These are phyloP conservation scores for Clavelina lepadiformis DNA, from an alignment of 23 tunicate genomes.

Conservation along the genomic window DNA sequence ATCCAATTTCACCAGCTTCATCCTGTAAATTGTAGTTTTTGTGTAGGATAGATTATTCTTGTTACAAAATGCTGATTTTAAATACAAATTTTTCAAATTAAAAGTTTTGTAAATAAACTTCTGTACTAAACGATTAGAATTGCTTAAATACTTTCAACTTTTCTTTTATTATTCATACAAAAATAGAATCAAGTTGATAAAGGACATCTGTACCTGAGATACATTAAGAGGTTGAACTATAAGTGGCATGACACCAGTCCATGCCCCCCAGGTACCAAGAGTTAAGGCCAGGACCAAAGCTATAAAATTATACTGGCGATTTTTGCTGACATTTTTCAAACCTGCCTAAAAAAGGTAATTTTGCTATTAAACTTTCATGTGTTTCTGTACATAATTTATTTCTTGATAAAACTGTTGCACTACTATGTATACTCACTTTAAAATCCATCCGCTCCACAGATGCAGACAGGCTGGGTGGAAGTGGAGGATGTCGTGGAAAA, in stretches of 20 bases:
- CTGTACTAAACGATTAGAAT: too few relatives aligned
- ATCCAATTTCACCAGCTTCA: slow-evolving; percentile 54
- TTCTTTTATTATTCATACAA: neutral
- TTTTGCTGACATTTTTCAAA: slow-evolving; percentile 23
- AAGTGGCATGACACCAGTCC: slow-evolving; percentile 85
- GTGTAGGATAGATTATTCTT: too few relatives aligned
- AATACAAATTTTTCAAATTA: too few relatives aligned
- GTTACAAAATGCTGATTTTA: too few relatives aligned
- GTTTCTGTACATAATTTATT: too few relatives aligned
- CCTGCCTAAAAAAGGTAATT: slow-evolving; percentile 77
- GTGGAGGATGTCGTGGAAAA: slow-evolving; percentile 46
- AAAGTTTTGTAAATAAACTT: too few relatives aligned
- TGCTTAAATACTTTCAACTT: too few relatives aligned
- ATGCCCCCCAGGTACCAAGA: slow-evolving; percentile 63
- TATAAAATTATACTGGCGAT: slow-evolving; percentile 43
- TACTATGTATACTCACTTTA: slow-evolving; percentile 27
- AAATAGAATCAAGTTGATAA: neutral
- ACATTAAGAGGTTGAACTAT: slow-evolving; percentile 43
- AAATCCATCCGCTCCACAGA: slow-evolving; percentile 38
- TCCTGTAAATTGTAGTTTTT: too few relatives aligned
- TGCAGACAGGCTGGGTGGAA: slow-evolving; percentile 53
- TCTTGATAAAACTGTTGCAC: too few relatives aligned
- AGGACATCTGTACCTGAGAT: slow-evolving; percentile 33
- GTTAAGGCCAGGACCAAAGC: slow-evolving; percentile 24
- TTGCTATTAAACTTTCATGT: too few relatives aligned